phyloP scores from a whole-genome alignment of 2,797 vertebrate species.

The Dermochelys coriacea region DNA sequence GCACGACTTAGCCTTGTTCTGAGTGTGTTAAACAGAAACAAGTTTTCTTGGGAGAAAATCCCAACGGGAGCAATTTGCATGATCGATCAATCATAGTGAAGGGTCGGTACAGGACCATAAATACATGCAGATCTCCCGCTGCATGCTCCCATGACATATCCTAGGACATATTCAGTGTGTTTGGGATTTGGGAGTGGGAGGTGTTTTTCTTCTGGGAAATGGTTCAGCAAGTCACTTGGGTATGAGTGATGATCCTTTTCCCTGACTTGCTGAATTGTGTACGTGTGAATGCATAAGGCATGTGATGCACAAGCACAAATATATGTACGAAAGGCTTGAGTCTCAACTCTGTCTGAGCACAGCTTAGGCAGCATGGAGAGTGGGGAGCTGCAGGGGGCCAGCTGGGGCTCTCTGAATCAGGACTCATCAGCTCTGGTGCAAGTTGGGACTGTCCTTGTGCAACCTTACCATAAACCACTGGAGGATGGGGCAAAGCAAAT shows the following conservation, averaged over 20 bases:
- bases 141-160: neutral
- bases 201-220: neutral
- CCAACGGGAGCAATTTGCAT: neutral
- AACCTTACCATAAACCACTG: neutral
- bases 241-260: neutral
- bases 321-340: neutral
- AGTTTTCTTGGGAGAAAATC: neutral
- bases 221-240: neutral
- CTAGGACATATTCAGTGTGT: neutral
- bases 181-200: neutral
- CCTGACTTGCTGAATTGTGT: neutral
- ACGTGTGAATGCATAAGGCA: neutral
- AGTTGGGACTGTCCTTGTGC: neutral
- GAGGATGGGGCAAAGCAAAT: neutral
- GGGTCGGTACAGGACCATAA: neutral
- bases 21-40: neutral
- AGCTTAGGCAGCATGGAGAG: neutral
- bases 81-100: neutral
- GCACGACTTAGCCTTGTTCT: neutral
- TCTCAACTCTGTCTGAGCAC: neutral
- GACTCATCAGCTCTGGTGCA: neutral
- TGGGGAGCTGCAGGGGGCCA: neutral
- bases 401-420: neutral
- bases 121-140: conserved; percentile 26
- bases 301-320: neutral